phyloP scores from a whole-genome alignment of 2,888 invertebrate species.

The Drosophila mercatorum region DNA sequence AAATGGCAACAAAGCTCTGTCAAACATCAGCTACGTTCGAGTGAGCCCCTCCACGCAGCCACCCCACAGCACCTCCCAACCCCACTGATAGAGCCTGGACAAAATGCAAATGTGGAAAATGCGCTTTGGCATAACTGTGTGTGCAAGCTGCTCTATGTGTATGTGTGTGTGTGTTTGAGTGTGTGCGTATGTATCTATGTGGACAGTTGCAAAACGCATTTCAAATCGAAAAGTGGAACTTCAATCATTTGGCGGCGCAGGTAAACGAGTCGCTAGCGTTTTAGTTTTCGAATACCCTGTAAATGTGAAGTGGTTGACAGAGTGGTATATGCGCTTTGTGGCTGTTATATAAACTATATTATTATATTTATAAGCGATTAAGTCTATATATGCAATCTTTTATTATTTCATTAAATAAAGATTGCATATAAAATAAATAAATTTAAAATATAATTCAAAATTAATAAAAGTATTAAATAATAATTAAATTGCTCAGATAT shows the following conservation, averaged over 20 bases:
- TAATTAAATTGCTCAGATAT: no score
- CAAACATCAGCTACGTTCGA: constrained; percentile 68
- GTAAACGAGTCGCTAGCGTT: constrained; percentile 40
- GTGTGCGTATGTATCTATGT: constrained; percentile 15
- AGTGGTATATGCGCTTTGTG: no score
- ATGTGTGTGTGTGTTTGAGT: constrained; percentile 1
- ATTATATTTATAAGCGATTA: no score
- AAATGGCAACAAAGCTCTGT: constrained; percentile 71
- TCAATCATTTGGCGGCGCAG: constrained; percentile 71
- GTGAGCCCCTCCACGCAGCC: constrained; percentile 23
- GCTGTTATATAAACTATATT: no score
- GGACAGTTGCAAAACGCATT: constrained; percentile 73
- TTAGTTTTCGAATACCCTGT: constrained; percentile 29
- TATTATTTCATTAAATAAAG: no score
- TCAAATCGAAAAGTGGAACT: constrained; percentile 78
- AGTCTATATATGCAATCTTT: no score
- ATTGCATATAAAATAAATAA: no score
- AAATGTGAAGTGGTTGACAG: not conserved
- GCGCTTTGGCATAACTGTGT: constrained; percentile 67
- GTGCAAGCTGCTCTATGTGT: constrained; percentile 9
- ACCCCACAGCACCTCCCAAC: constrained; percentile 2
- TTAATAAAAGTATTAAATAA: no score
- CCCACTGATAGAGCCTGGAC: constrained; percentile 43
- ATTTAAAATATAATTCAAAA: no score
- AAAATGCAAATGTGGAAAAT: constrained; percentile 73